A percentile compares a stretch with the other conserved stretches of the same genome.
phyloP scores from a whole-genome alignment of 2,797 vertebrate species.

The Acanthis flammea region DNA sequence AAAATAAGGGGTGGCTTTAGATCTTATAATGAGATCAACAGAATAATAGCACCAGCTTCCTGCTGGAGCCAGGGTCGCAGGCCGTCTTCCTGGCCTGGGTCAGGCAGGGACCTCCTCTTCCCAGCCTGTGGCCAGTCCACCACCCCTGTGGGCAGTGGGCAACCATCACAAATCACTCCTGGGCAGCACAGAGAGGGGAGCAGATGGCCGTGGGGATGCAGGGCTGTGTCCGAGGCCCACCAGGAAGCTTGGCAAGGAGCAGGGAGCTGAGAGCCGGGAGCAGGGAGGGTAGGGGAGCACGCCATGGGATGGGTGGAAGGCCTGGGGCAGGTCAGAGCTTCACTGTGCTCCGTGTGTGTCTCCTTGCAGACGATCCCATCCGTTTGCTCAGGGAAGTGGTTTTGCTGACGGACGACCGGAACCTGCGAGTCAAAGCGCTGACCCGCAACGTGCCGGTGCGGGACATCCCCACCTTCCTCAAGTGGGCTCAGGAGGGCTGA shows the following conservation, averaged over 20 bases:
- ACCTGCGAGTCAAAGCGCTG: conserved; percentile 95
- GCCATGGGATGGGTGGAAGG: rapidly evolving
- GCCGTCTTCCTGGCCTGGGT: conserved; percentile 40
- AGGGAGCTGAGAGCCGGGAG: background rate
- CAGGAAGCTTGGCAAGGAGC: background rate
- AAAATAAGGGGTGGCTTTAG: conserved; percentile 28
- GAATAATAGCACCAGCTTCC: conserved; percentile 67
- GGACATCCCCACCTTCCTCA: conserved; percentile 95
- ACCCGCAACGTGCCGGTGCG: conserved; percentile 94
- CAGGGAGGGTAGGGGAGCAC: rapidly evolving
- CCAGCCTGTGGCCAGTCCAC: background rate
- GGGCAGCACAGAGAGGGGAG: background rate
- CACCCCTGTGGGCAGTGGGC: background rate
- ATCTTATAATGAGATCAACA: conserved; percentile 63
- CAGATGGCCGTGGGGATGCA: background rate
- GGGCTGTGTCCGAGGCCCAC: rapidly evolving
- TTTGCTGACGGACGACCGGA: conserved; percentile 95
- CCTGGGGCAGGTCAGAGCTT: background rate
- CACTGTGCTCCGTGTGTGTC: background rate
- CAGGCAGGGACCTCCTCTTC: conserved; percentile 31
- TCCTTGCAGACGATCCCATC: conserved; percentile 85
- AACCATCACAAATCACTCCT: background rate
- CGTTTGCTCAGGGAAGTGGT: conserved; percentile 92
- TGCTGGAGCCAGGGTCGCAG: conserved; percentile 53
- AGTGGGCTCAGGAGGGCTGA: conserved; percentile 90